These are phyloP conservation scores for Centruroides sculpturatus DNA, from an alignment of 1,140 invertebrate genomes.

Conservation along the genomic window DNA sequence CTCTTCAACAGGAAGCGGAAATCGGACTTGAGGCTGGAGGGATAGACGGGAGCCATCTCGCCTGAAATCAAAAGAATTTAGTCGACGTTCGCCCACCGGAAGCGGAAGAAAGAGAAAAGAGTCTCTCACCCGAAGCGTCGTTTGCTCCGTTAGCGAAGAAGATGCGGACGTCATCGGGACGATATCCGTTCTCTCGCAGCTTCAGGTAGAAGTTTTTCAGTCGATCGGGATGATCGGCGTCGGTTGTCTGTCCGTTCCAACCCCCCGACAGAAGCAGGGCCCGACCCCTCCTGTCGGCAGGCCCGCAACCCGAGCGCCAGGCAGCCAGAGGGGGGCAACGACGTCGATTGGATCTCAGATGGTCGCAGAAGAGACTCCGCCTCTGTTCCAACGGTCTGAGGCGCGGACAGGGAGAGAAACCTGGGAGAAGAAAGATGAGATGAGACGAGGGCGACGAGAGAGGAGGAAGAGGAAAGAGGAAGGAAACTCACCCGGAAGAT, in stretches of 20 bases:
- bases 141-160: slow-evolving; percentile 38
- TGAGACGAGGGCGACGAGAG: background rate
- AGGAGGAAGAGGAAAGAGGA: background rate
- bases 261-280: slow-evolving; percentile 39
- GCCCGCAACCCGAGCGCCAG: slow-evolving; percentile 29
- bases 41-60: slow-evolving; percentile 22
- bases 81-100: background rate
- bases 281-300: slow-evolving; percentile 39
- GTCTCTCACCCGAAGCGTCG: background rate
- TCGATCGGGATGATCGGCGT: slow-evolving; percentile 26
- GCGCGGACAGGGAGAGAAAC: slow-evolving; percentile 30
- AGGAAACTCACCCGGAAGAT: slow-evolving; percentile 15
- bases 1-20: slow-evolving; percentile 35
- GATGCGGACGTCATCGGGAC: slow-evolving; percentile 35
- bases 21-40: slow-evolving; percentile 34
- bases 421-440: slow-evolving; percentile 8
- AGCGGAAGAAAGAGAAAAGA: background rate
- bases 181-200: slow-evolving; percentile 35
- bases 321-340: slow-evolving; percentile 33
- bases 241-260: slow-evolving; percentile 35
- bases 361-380: slow-evolving; percentile 31
- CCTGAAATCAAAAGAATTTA: slow-evolving; percentile 1
- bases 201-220: slow-evolving; percentile 30
- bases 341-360: slow-evolving; percentile 33
- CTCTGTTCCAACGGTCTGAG: slow-evolving; percentile 30